These are phyloP conservation scores for Myotis yumanensis DNA, from an alignment of 2,113 vertebrate species.

Conservation along the genomic window DNA sequence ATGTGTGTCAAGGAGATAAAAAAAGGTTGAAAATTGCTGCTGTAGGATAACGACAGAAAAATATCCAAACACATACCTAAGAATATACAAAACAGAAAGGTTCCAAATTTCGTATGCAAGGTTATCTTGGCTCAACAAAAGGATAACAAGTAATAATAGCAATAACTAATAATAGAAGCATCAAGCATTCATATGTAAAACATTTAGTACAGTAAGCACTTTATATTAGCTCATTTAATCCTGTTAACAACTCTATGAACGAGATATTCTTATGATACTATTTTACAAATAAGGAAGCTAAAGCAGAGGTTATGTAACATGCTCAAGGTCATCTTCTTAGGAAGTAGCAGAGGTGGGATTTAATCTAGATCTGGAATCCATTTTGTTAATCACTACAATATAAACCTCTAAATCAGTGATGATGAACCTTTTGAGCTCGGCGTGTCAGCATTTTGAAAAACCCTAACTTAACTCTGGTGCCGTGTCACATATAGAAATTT, in stretches of 20 bases:
- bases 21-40: not conserved
- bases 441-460: no score
- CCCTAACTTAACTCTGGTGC: no score
- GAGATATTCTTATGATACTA: not conserved
- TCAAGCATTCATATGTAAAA: not conserved
- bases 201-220: not conserved
- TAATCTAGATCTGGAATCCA: conserved; percentile 6
- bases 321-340: not conserved
- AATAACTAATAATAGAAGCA: not conserved
- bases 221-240: not conserved
- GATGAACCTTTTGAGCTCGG: no score
- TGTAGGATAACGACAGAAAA: not conserved
- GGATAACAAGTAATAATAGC: not conserved
- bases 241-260: not conserved
- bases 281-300: conserved; percentile 24
- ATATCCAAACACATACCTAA: not conserved
- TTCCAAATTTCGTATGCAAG: not conserved
- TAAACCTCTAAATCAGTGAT: not conserved
- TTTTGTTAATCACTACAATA: not conserved
- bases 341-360: conserved; percentile 7
- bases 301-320: not conserved
- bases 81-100: not conserved
- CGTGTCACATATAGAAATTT: no score
- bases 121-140: not conserved
- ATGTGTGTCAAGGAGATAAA: not conserved